A percentile compares a stretch with the other conserved stretches of the same genome.
Conservation (phyloP, 2,113 vertebrate species). For the Ammodytes marinus region DNA sequence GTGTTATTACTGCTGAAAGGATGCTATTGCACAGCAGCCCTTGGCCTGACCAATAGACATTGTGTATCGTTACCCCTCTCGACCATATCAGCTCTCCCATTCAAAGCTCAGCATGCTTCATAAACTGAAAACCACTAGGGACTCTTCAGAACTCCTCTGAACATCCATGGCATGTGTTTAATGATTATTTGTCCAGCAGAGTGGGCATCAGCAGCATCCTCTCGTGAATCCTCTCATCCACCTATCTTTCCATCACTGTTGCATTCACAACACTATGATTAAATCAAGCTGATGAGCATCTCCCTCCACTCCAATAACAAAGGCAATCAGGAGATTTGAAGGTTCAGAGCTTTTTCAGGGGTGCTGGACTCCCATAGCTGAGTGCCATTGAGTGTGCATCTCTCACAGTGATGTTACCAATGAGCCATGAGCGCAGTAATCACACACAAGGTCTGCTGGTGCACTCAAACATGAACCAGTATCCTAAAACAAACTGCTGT, state of each 20-base stretch:
- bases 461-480: background rate
- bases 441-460: background rate
- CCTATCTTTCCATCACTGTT: background rate
- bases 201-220: background rate
- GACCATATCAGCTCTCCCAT: background rate
- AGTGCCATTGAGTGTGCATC: background rate
- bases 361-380: background rate
- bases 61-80: slow-evolving; percentile 14
- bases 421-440: slow-evolving; percentile 10
- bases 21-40: background rate
- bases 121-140: background rate
- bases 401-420: background rate
- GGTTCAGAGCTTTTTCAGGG: slow-evolving; percentile 11
- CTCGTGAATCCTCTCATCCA: background rate
- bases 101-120: background rate
- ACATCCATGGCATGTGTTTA: slow-evolving; percentile 11
- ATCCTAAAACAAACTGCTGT: background rate
- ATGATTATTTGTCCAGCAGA: slow-evolving; percentile 41
- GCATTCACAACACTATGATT: slow-evolving; percentile 15
- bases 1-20: slow-evolving; percentile 2
- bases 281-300: slow-evolving; percentile 31
- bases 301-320: slow-evolving; percentile 16
- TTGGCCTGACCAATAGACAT: background rate
- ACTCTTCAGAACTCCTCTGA: background rate
- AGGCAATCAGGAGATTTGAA: background rate